phyloP scores from a whole-genome alignment of 2,797 vertebrate genomes.

The Hippocampus kuda region DNA sequence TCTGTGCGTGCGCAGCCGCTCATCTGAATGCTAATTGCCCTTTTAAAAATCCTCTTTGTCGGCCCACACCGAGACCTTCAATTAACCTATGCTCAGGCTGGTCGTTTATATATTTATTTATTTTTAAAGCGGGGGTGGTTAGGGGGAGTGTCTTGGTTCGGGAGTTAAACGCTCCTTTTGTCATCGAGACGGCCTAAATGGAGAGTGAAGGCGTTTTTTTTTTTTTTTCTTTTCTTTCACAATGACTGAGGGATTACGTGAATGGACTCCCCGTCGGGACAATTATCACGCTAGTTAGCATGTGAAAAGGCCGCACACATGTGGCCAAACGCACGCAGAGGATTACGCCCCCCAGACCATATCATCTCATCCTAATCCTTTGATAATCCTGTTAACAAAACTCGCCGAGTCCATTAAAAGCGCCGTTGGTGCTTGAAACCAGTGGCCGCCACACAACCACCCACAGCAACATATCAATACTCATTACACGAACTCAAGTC shows the following conservation, averaged over 20 bases:
- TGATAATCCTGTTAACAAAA: slow-evolving; percentile 1
- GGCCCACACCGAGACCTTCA: background rate
- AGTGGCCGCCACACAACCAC: background rate
- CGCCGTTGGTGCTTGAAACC: background rate
- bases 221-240: too few species aligned
- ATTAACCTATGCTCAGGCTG: slow-evolving; percentile 15
- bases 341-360: slow-evolving; percentile 47
- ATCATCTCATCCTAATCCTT: slow-evolving; percentile 37
- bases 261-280: slow-evolving; percentile 67
- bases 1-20: background rate
- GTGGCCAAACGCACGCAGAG: slow-evolving; percentile 49
- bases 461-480: background rate
- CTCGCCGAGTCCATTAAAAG: background rate
- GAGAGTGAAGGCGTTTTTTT: slow-evolving; percentile 36
- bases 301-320: slow-evolving; percentile 65
- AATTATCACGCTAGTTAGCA: slow-evolving; percentile 71
- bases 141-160: slow-evolving; percentile 55
- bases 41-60: background rate
- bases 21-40: slow-evolving; percentile 9
- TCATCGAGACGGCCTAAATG: slow-evolving; percentile 77
- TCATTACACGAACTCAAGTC: too few species aligned
- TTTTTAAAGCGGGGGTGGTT: slow-evolving; percentile 51
- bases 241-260: slow-evolving; percentile 63
- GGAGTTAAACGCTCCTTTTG: slow-evolving; percentile 77
- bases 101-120: background rate